Percentiles rank a stretch among this genome's conserved stretches.
Conservation (phyloP, 1,140 invertebrate species). For the Drosophila neocordata region DNA sequence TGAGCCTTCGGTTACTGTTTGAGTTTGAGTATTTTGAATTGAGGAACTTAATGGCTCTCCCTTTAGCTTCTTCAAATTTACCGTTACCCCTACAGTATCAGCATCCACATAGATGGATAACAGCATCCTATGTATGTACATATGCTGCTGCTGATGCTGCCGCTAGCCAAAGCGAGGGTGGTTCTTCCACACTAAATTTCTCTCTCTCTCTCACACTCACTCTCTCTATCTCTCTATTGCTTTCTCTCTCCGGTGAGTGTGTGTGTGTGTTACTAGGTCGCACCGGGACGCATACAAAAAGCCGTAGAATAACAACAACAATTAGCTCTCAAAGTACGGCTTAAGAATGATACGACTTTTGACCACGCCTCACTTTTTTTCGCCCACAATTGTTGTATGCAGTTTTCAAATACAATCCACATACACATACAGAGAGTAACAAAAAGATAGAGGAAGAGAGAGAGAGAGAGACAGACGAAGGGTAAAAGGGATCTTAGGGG, state of each 20-base stretch:
- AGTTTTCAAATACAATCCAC: slow-evolving; percentile 8
- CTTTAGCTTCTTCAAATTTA: neutral
- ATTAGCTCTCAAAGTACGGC: slow-evolving; percentile 28
- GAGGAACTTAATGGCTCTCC: neutral
- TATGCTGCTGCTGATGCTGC: too few species aligned
- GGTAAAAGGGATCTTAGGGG: slow-evolving; percentile 8
- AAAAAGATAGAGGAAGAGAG: neutral
- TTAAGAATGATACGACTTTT: slow-evolving; percentile 22
- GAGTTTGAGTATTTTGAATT: too few species aligned
- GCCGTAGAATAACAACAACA: slow-evolving; percentile 24
- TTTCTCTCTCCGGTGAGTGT: neutral
- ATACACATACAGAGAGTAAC: neutral
- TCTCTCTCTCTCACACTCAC: slow-evolving; percentile 1
- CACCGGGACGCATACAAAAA: slow-evolving; percentile 57
- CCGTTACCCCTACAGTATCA: neutral
- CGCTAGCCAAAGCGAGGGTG: neutral
- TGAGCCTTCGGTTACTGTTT: neutral
- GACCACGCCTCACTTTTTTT: slow-evolving; percentile 18
- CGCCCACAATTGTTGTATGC: slow-evolving; percentile 14
- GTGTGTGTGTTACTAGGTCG: slow-evolving; percentile 66
- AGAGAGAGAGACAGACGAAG: slow-evolving; percentile 7
- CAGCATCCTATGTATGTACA: too few species aligned
- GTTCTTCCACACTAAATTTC: neutral
- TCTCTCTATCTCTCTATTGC: slow-evolving; percentile 3
- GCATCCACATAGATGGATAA: neutral